Evolutionary conservation across 2,113 vertebrate genomes (phyloP), one percentile per base, ranked within the genome.

Genomic region (Leucopsar rothschildi): DNA sequence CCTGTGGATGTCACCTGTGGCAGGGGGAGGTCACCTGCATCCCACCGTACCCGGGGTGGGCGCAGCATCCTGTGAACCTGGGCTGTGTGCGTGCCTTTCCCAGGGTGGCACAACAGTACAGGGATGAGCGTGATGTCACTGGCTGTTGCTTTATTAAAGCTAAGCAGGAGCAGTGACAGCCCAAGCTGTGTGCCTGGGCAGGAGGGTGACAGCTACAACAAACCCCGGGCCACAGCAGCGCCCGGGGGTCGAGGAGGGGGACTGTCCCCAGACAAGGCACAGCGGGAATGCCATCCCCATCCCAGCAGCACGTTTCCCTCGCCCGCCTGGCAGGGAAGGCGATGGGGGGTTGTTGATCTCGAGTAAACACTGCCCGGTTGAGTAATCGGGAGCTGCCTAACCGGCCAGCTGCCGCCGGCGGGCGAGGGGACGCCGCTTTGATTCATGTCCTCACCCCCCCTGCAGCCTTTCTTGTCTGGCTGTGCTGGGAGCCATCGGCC

Each of bases 371-470:
- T 88, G 56, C 79, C 95, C 82, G 79, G 84, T 94, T 95, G 96
- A 96, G 95, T 92, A 95, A 96, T 93, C 88, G 69, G 94, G 90
- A 95, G 92, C 96, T 96, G 94, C 86, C 88, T 66, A 91, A 93
- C 89, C 77, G 42, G 94, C 93, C 95, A 89, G 94, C 95, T 95
- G 91, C 92, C 15, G 47, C 92, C 68, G 31, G 85, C 87, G 15
- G 72, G 91, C 56, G 5, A 92, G 92, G 93, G 92, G 95, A 93
- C 86, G 88, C 75, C 16, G 61, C 92, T 97, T 95, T 92, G 96
- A 96, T 96, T 96, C 94, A 94, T 80, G 85, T 75, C 75, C 78
- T 92, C 53, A 17, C 65, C 72, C 55, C 82, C 65, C 55, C 66
- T 73, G 45, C 90, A 82, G 85, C 86, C 93, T 91, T 79, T 78